Evolutionary conservation across 2,888 invertebrate species (phyloP).

Genomic region (Leptarthrus brevirostris): DNA sequence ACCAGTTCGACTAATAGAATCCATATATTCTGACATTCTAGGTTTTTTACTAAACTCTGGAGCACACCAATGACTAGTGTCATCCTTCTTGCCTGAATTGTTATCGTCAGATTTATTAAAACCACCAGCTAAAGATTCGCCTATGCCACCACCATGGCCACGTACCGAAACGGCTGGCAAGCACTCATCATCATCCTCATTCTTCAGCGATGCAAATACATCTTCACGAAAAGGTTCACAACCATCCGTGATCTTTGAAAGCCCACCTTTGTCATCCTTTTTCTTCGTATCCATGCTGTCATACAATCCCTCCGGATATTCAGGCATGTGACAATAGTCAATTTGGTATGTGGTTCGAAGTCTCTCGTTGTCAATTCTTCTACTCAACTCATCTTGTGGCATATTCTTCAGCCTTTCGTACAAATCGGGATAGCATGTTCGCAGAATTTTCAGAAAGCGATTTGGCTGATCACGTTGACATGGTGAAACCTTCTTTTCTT

Average conservation of each 20-base stretch:
- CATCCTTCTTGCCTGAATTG: slow-evolving; percentile 55
- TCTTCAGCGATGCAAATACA: slow-evolving; percentile 54
- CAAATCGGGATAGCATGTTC: slow-evolving; percentile 69
- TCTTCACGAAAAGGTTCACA: slow-evolving; percentile 61
- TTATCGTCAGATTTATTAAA: not conserved
- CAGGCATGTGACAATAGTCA: slow-evolving; percentile 68
- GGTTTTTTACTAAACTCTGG: slow-evolving; percentile 57
- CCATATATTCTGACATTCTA: slow-evolving; percentile 64
- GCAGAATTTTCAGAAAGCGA: slow-evolving; percentile 63
- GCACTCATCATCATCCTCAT: slow-evolving; percentile 57
- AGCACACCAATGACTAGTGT: slow-evolving; percentile 62
- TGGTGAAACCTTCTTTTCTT: slow-evolving; percentile 9
- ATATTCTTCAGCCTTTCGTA: slow-evolving; percentile 69
- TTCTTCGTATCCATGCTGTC: slow-evolving; percentile 57
- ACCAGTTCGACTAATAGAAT: slow-evolving; percentile 63
- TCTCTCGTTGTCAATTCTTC: slow-evolving; percentile 69
- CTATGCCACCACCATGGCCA: slow-evolving; percentile 60
- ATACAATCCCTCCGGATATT: slow-evolving; percentile 63
- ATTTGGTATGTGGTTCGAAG: slow-evolving; percentile 72
- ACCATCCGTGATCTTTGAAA: slow-evolving; percentile 57
- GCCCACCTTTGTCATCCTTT: slow-evolving; percentile 57
- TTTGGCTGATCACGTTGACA: slow-evolving; percentile 63
- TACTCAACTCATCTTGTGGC: slow-evolving; percentile 68
- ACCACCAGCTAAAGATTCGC: slow-evolving; percentile 56
- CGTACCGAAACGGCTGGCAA: slow-evolving; percentile 60